Conservation (phyloP, 1,140 invertebrate species). For the Vanessa tameamea region DNA sequence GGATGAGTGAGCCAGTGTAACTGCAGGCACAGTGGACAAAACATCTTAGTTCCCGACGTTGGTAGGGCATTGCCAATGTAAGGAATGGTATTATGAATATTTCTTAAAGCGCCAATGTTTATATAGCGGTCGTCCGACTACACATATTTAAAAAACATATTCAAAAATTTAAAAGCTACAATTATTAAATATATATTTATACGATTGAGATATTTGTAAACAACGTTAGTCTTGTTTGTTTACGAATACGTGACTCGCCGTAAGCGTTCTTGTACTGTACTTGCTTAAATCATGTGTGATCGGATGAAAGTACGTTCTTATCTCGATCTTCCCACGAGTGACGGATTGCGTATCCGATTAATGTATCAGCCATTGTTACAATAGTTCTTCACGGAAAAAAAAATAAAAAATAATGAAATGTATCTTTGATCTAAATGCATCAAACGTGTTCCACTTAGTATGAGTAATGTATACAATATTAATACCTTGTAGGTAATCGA, state of each 20-base stretch:
- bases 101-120: too few relatives aligned
- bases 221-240: constrained; percentile 35
- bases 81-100: too few relatives aligned
- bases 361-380: constrained; percentile 38
- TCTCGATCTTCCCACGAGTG: constrained; percentile 68
- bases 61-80: too few relatives aligned
- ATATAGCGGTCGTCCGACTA: too few relatives aligned
- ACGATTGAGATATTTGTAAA: background rate
- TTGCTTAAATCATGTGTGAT: constrained; percentile 73
- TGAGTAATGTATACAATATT: constrained; percentile 29
- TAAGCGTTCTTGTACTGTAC: constrained; percentile 48
- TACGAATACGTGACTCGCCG: constrained; percentile 51
- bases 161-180: background rate
- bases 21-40: too few relatives aligned
- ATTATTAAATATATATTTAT: background rate
- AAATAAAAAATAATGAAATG: constrained; percentile 45
- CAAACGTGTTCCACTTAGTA: constrained; percentile 25
- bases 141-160: background rate
- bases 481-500: constrained; percentile 27
- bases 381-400: constrained; percentile 41
- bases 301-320: constrained; percentile 67
- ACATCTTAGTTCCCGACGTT: too few relatives aligned
- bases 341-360: constrained; percentile 55
- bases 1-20: too few relatives aligned
- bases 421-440: constrained; percentile 40